Conservation (phyloP, 2,888 invertebrate genomes). For the Dynastes maya region DNA sequence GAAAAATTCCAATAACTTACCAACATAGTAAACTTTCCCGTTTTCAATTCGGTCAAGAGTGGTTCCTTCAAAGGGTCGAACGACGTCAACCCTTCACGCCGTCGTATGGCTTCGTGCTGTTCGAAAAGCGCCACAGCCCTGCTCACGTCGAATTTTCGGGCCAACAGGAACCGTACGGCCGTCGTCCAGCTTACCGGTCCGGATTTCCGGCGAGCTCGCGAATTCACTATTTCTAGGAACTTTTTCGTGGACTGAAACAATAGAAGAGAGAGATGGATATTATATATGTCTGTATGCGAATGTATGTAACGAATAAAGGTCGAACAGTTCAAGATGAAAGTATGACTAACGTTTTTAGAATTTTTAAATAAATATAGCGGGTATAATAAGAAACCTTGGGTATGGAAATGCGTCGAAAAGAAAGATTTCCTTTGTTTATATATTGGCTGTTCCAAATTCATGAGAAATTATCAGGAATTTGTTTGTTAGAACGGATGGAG, state of each 20-base stretch:
- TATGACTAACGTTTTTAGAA: too few species aligned
- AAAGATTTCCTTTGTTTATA: too few species aligned
- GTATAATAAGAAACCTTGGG: too few species aligned
- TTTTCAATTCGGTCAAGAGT: slow-evolving; percentile 88
- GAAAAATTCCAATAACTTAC: slow-evolving; percentile 72
- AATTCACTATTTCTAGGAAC: slow-evolving; percentile 85
- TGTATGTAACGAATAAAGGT: too few species aligned
- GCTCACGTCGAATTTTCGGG: slow-evolving; percentile 94
- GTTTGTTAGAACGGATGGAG: too few species aligned
- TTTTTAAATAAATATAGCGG: too few species aligned
- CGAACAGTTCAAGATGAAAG: too few species aligned
- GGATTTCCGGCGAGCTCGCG: slow-evolving; percentile 72
- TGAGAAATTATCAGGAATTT: too few species aligned
- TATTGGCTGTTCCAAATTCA: too few species aligned
- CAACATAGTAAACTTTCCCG: slow-evolving; percentile 97
- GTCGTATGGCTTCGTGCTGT: slow-evolving; percentile 92
- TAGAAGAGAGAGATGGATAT: slow-evolving; percentile 46
- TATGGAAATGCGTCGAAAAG: too few species aligned
- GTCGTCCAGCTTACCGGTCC: slow-evolving; percentile 85
- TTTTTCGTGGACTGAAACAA: slow-evolving; percentile 83
- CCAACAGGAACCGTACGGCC: slow-evolving; percentile 93
- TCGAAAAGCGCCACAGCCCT: slow-evolving; percentile 93
- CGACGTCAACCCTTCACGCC: slow-evolving; percentile 87
- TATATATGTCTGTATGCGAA: too few species aligned
- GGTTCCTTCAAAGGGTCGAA: slow-evolving; percentile 90